These are phyloP conservation scores for Machimus atricapillus DNA, from an alignment of 2,888 invertebrate genomes.

Conservation along the genomic window DNA sequence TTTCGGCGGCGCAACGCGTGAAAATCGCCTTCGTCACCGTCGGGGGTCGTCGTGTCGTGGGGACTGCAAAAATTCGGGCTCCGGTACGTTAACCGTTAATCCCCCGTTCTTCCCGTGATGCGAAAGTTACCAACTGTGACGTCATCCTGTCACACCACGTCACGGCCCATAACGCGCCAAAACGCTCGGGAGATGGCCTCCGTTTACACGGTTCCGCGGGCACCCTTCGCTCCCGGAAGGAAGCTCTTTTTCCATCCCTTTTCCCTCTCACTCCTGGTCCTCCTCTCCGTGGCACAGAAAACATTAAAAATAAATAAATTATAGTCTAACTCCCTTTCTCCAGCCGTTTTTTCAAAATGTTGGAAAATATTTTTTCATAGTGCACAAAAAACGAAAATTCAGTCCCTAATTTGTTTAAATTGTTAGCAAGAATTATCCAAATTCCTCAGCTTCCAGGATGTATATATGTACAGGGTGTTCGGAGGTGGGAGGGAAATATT, in stretches of 20 bases:
- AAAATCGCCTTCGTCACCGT: not conserved
- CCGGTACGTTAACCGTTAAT: not conserved
- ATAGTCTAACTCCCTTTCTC: too few relatives aligned
- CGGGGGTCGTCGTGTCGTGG: not conserved
- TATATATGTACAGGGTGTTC: too few relatives aligned
- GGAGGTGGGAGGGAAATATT: too few relatives aligned
- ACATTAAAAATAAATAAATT: too few relatives aligned
- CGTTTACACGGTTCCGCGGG: not conserved
- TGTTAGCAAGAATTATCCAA: too few relatives aligned
- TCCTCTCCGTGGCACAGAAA: not conserved
- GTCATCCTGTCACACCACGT: not conserved
- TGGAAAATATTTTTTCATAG: too few relatives aligned
- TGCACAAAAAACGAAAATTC: too few relatives aligned
- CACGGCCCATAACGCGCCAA: constrained; percentile 7
- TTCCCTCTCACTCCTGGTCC: not conserved
- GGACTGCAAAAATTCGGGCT: not conserved
- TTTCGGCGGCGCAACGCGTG: too few relatives aligned
- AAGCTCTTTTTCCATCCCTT: not conserved
- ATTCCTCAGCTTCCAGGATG: too few relatives aligned
- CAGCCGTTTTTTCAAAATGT: too few relatives aligned
- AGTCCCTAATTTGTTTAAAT: too few relatives aligned
- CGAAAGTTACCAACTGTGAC: constrained; percentile 35
- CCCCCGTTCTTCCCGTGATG: not conserved
- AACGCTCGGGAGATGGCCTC: not conserved
- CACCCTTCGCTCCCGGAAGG: not conserved